Evolutionary conservation across 2,888 invertebrate species (phyloP).

Genomic region (Brenthis hecate): DNA sequence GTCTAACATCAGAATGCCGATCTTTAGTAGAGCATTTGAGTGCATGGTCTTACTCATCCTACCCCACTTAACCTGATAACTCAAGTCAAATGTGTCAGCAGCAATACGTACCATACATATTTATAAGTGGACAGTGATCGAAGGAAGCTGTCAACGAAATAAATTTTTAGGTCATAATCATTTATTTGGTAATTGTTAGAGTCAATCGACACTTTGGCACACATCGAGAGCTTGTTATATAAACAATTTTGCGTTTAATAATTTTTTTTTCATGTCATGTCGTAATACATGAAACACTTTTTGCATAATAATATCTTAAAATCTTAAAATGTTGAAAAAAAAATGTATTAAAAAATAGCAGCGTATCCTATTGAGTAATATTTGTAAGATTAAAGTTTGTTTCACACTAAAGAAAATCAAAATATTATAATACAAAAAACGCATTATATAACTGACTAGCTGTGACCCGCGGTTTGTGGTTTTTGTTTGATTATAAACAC

Average conservation of each 20-base stretch:
- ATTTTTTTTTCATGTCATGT: constrained; percentile 4
- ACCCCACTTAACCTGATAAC: constrained; percentile 1
- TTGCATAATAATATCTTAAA: background rate
- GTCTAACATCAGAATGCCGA: too few species aligned
- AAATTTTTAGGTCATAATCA: constrained; percentile 5
- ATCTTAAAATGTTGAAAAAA: too few species aligned
- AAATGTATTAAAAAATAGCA: too few species aligned
- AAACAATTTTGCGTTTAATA: background rate
- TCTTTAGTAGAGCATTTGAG: background rate
- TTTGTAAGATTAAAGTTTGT: too few species aligned
- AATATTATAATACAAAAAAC: too few species aligned
- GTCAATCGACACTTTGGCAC: constrained; percentile 7
- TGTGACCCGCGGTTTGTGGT: too few species aligned
- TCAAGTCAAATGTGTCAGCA: constrained; percentile 4
- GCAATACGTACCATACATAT: background rate
- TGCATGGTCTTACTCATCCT: background rate
- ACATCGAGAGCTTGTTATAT: constrained; percentile 5
- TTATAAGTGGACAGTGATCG: constrained; percentile 9
- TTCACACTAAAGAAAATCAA: too few species aligned
- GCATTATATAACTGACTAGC: too few species aligned
- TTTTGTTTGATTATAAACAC: too few species aligned
- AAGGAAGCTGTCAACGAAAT: constrained; percentile 2
- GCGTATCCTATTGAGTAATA: too few species aligned
- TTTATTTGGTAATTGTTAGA: constrained; percentile 12
- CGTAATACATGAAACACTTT: background rate